Percentiles rank a stretch among this genome's conserved stretches.
Evolutionary conservation across 2,797 vertebrate genomes (phyloP).

Genomic region (Alauda arvensis): DNA sequence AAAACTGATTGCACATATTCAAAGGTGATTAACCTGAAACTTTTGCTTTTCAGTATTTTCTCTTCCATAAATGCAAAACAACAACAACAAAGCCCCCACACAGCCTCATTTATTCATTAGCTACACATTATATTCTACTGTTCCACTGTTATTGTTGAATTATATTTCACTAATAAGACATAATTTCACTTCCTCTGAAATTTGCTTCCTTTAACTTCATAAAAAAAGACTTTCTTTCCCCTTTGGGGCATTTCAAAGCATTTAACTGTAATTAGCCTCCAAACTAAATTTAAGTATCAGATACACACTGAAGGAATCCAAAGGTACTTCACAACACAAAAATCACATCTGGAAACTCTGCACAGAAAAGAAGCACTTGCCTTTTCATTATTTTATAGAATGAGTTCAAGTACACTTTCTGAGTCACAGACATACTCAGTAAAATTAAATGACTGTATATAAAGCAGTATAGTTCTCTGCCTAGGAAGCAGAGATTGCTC

Average conservation of each 20-base stretch:
- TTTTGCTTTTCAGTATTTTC: background rate
- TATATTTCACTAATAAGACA: slow-evolving; percentile 40
- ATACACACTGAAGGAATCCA: background rate
- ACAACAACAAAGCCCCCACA: accelerated
- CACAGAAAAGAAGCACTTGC: background rate
- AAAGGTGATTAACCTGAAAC: background rate
- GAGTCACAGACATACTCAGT: background rate
- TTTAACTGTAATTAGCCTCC: slow-evolving; percentile 17
- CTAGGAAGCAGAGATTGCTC: background rate
- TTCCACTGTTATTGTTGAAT: background rate
- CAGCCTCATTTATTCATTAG: background rate
- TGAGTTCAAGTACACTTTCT: background rate
- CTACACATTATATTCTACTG: background rate
- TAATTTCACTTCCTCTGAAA: slow-evolving; percentile 10
- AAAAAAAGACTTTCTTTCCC: background rate
- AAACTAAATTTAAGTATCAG: background rate
- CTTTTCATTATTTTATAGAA: background rate
- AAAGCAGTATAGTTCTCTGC: background rate
- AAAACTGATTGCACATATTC: background rate
- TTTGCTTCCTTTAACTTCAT: slow-evolving; percentile 12
- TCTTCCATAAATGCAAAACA: background rate
- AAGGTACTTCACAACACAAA: background rate
- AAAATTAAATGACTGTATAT: slow-evolving; percentile 21
- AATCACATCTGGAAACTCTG: background rate
- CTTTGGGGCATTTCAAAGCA: background rate